Base-by-base conservation (phyloP, 2,888 invertebrate genomes). In the Rosalia funebris region DNA sequence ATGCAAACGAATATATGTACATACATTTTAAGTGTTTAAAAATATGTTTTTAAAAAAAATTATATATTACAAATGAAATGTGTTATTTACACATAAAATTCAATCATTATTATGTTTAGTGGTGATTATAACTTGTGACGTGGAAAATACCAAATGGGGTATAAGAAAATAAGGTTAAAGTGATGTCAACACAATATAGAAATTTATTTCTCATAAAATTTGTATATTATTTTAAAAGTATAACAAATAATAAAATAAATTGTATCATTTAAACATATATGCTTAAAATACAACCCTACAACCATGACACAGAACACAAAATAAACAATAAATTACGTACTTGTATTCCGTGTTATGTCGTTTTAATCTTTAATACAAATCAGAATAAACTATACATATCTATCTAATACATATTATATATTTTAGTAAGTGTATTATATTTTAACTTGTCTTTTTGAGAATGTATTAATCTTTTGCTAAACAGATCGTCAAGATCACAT, bases 211-310 rank as follows among this genome's bases (percentile, higher is more conserved):
- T 61, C 63, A 65, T 68, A 66, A 65, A 71, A 66, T 68, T 67
- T 71, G 66, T 69, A 69, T 67, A 71, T 59, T 65, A 63, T 53
- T 68, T 66, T 60, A 60, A 70, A 68, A 63, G 60, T 69, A 69
- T 66, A 71, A 66, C 67, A 66, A 62, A 68, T 60, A 67, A 65
- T 67, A 65, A 62, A 57, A 63, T 47, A 54, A 47, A 36, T 48
- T 34, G 47, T 52, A 41, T 44, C 34, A 48, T 63, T 31, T 50
- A 56, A 59, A 56, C 56, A 67, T 62, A 66, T 69, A 66, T 69
- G 64, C 65, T 66, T 67, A 58, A n/a, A 57, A 68, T 65, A 73
- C 69, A 72, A 72, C 73, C 72, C 71, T 69, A 67, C 60, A 70
- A 71, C 72, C 72, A 71, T 69, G 71, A 73, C 70, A 70, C 63